These are phyloP conservation scores for Sycophaga agraensis DNA, from an alignment of 1,140 invertebrate genomes.

Conservation along the genomic window DNA sequence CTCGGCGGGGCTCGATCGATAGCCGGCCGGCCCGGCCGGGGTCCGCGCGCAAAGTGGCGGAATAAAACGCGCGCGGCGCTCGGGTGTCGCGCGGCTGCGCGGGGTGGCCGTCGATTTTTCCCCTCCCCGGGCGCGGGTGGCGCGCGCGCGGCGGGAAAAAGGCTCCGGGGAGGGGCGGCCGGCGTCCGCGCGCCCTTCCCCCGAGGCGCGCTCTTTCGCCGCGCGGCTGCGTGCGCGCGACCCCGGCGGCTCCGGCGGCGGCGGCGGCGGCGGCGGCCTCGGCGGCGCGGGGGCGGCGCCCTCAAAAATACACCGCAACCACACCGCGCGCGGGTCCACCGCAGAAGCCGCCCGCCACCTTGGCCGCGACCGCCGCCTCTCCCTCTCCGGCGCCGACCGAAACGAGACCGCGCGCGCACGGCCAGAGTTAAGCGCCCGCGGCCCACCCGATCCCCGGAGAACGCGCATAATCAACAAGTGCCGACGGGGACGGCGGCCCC, in stretches of 20 bases:
- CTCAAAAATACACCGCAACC: constrained; percentile 61
- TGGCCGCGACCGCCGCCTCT: background rate
- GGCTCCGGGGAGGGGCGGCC: too few relatives aligned
- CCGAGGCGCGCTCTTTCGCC: too few relatives aligned
- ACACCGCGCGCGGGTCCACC: constrained; percentile 59
- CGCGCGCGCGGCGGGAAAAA: too few relatives aligned
- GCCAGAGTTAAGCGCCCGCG: constrained; percentile 54
- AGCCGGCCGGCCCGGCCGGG: too few relatives aligned
- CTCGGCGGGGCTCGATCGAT: background rate
- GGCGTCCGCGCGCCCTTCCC: too few relatives aligned
- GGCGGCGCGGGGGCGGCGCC: constrained; percentile 54
- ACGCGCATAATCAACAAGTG: too few relatives aligned
- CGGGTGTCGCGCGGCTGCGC: too few relatives aligned
- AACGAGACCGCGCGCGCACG: constrained; percentile 55
- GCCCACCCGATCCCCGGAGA: background rate
- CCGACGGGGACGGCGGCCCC: too few relatives aligned
- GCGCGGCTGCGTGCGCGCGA: background rate
- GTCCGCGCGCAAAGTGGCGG: too few relatives aligned
- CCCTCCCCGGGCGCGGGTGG: constrained; percentile 43
- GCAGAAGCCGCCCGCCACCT: constrained; percentile 59
- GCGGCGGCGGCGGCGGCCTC: constrained; percentile 40
- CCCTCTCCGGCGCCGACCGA: constrained; percentile 32
- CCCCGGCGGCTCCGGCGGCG: constrained; percentile 20
- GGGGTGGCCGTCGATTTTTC: constrained; percentile 36
- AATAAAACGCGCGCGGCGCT: too few relatives aligned